Percentiles rank a stretch among this genome's conserved stretches.
Conservation (phyloP, 2,113 vertebrate genomes). For the Perca flavescens region DNA sequence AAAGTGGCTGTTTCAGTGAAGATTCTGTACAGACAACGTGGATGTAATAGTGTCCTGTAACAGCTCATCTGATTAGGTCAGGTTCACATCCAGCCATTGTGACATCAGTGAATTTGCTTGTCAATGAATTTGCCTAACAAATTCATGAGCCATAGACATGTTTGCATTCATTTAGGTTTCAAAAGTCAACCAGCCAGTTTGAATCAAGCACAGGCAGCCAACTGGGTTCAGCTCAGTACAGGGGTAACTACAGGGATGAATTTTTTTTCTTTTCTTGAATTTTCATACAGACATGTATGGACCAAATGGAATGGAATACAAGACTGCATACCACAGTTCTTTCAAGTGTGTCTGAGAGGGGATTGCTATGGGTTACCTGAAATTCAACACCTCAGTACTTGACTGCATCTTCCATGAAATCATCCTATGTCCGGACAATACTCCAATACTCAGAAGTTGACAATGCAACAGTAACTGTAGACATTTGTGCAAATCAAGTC, state of each 20-base stretch:
- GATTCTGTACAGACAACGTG: too few species aligned
- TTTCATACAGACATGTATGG: neutral
- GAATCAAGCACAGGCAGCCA: neutral
- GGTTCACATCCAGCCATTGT: neutral
- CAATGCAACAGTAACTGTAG: neutral
- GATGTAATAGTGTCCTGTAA: neutral
- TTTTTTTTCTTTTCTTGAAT: neutral
- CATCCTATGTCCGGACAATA: neutral
- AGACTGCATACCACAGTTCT: neutral
- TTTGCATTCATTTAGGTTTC: neutral
- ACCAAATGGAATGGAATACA: neutral
- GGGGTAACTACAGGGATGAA: too few species aligned
- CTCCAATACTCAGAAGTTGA: neutral
- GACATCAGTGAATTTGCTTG: too few species aligned
- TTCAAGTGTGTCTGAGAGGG: neutral
- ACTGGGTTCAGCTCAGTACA: neutral
- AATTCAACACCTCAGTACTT: neutral
- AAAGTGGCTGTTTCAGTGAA: too few species aligned
- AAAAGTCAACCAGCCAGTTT: neutral
- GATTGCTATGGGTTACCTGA: neutral
- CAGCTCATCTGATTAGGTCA: neutral
- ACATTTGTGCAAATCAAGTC: neutral
- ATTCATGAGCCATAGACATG: neutral
- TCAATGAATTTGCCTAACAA: neutral
- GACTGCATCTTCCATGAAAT: neutral